Conservation (phyloP, 2,888 invertebrate species). For the Byasa hedistus region DNA sequence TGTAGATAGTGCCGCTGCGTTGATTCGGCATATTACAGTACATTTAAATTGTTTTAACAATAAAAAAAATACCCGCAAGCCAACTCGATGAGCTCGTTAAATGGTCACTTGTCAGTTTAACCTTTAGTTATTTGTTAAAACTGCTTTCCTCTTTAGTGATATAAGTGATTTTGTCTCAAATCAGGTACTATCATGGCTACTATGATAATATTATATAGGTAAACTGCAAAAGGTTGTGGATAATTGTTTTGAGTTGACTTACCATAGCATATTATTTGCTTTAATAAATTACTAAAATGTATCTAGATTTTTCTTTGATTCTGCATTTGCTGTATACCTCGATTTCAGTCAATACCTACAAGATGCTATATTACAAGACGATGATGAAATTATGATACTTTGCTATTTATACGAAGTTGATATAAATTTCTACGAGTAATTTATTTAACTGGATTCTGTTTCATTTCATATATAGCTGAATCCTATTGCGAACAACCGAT, state of each 20-base stretch:
- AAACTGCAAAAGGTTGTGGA: no score
- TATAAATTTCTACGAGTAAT: constrained; percentile 21
- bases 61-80: neutral
- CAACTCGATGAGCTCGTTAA: neutral
- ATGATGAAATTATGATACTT: constrained; percentile 6
- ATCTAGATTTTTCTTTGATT: no score
- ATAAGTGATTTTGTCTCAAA: neutral
- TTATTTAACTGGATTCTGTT: constrained; percentile 26
- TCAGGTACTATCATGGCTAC: neutral
- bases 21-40: constrained; percentile 10
- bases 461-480: constrained; percentile 10
- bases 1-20: constrained; percentile 18
- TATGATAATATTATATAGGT: no score
- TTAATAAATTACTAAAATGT: no score
- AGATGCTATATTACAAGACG: neutral
- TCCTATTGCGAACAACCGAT: constrained; percentile 14
- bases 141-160: neutral
- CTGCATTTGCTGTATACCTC: neutral
- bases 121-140: neutral
- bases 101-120: neutral
- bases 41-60: constrained; percentile 11
- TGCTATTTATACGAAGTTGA: constrained; percentile 17
- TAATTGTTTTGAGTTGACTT: no score
- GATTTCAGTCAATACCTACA: neutral
- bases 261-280: no score